Percentiles rank a stretch among this genome's conserved stretches.
Conservation (phyloP, 2,888 invertebrate species). For the Mesochorus sp. region DNA sequence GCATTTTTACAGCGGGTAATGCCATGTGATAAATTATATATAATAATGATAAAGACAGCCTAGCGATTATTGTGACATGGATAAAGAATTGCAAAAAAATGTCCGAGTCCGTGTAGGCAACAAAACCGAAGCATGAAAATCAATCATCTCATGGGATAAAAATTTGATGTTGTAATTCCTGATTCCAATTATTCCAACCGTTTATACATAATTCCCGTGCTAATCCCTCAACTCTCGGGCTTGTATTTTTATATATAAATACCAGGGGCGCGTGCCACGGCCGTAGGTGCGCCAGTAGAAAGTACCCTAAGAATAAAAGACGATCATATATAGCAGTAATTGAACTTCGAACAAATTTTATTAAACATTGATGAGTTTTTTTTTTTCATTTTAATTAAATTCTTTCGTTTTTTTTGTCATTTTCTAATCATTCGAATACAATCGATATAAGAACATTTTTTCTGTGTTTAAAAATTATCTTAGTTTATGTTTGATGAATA, state of each 20-base stretch:
- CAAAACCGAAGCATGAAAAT: too few species aligned
- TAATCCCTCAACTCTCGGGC: background rate
- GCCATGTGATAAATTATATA: too few species aligned
- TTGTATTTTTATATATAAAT: background rate
- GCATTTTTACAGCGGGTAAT: background rate
- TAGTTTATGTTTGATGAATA: too few species aligned
- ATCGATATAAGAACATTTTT: background rate
- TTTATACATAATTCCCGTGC: background rate
- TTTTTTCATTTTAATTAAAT: background rate
- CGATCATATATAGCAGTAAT: background rate
- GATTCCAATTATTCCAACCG: background rate
- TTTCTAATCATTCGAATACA: background rate
- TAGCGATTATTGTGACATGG: too few species aligned
- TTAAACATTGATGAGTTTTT: background rate
- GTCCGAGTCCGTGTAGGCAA: too few species aligned
- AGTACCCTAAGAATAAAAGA: background rate
- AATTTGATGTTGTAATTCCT: background rate
- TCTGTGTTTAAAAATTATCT: background rate
- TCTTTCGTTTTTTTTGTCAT: background rate
- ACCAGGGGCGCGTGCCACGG: background rate
- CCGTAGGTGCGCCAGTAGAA: background rate
- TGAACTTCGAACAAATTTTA: conserved; percentile 22
- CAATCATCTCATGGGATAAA: too few species aligned
- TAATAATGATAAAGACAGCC: too few species aligned
- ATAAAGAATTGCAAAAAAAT: too few species aligned